phyloP scores from a whole-genome alignment of 2,113 vertebrate genomes.

The Cavia porcellus region DNA sequence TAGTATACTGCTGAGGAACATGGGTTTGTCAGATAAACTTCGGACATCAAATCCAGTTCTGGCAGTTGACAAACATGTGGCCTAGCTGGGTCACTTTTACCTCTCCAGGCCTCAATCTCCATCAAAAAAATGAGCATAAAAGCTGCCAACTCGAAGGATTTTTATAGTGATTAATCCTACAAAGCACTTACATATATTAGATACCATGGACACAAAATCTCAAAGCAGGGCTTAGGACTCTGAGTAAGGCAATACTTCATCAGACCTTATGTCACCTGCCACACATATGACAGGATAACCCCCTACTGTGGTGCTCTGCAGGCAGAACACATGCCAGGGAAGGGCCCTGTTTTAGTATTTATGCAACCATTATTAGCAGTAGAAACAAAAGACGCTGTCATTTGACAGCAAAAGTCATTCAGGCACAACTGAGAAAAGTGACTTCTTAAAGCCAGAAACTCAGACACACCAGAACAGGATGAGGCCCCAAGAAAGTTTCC shows the following conservation, averaged over 20 bases:
- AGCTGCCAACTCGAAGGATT: not conserved
- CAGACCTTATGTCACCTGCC: not conserved
- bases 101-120: not conserved
- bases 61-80: not conserved
- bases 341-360: constrained; percentile 8
- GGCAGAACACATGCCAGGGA: constrained; percentile 20
- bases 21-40: not conserved
- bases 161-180: not conserved
- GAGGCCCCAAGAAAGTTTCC: not conserved
- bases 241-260: not conserved
- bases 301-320: not conserved
- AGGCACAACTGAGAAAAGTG: not conserved
- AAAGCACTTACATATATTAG: not conserved
- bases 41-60: not conserved
- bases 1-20: not conserved
- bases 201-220: not conserved
- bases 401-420: constrained; percentile 54
- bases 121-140: not conserved
- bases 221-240: not conserved
- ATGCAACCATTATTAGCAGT: constrained; percentile 50
- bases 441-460: not conserved
- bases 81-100: not conserved
- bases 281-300: not conserved
- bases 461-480: not conserved
- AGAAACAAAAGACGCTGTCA: constrained; percentile 51